These are phyloP conservation scores for Formica selysi DNA, from an alignment of 1,140 invertebrate species.

Conservation along the genomic window DNA sequence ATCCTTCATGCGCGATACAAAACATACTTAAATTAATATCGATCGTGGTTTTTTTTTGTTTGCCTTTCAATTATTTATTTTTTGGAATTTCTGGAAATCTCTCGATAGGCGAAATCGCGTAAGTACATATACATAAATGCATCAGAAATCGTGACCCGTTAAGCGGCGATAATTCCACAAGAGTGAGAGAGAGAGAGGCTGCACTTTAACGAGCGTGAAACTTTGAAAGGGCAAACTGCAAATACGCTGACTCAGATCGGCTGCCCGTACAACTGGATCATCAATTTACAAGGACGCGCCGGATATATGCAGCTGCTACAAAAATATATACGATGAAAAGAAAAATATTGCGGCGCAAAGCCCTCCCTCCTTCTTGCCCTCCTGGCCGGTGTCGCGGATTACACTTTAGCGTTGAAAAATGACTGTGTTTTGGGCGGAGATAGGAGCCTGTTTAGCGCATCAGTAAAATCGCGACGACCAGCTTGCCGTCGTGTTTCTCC, in stretches of 20 bases:
- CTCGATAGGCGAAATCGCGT: neutral
- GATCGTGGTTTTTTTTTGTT: conserved; percentile 28
- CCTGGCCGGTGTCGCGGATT: conserved; percentile 49
- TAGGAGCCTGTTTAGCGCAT: conserved; percentile 59
- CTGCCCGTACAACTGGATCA: conserved; percentile 60
- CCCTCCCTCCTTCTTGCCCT: no score
- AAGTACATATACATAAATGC: conserved; percentile 38
- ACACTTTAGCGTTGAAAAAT: conserved; percentile 66
- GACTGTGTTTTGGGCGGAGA: conserved; percentile 60
- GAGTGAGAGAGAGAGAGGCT: conserved; percentile 21
- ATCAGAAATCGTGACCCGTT: conserved; percentile 34
- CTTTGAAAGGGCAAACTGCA: conserved; percentile 38
- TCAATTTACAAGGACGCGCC: conserved; percentile 68
- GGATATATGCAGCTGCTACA: conserved; percentile 8
- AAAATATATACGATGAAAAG: conserved; percentile 32
- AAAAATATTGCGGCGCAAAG: conserved; percentile 26
- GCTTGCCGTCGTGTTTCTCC: conserved; percentile 48
- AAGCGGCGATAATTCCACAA: conserved; percentile 19
- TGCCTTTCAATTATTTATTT: conserved; percentile 40
- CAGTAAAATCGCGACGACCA: conserved; percentile 39
- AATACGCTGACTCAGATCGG: conserved; percentile 51
- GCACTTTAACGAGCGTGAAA: conserved; percentile 68
- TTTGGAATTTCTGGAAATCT: neutral
- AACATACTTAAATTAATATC: neutral
- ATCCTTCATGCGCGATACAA: conserved; percentile 7